These are phyloP conservation scores for Aselliscus stoliczkanus DNA, from an alignment of 2,797 vertebrate genomes.

Conservation along the genomic window DNA sequence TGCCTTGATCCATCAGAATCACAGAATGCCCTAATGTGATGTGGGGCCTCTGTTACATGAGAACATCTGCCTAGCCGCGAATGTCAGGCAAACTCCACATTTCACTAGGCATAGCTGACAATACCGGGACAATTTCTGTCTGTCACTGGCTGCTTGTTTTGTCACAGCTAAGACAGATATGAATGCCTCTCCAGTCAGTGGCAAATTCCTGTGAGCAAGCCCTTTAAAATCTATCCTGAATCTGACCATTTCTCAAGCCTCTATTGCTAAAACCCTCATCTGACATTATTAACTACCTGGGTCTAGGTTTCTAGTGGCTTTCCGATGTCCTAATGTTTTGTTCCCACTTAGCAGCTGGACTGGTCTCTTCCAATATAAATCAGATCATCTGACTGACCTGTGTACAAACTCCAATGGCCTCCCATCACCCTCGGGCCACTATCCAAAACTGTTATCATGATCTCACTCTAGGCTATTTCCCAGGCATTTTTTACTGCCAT, in stretches of 20 bases:
- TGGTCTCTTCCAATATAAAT: background rate
- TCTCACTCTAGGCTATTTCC: background rate
- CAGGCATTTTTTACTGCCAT: background rate
- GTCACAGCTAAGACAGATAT: background rate
- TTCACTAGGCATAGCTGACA: background rate
- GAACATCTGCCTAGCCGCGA: background rate
- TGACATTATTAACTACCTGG: background rate
- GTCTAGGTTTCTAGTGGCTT: background rate
- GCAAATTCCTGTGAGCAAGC: background rate
- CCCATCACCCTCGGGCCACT: background rate
- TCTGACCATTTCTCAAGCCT: background rate
- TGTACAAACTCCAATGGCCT: background rate
- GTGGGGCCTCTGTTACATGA: background rate
- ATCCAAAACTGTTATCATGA: background rate
- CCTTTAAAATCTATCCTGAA: constrained; percentile 1
- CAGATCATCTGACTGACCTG: background rate
- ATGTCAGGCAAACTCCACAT: background rate
- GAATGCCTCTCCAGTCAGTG: background rate
- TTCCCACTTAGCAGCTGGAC: background rate
- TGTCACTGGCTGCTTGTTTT: background rate
- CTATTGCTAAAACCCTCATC: background rate
- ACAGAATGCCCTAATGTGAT: background rate
- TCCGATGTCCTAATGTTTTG: background rate
- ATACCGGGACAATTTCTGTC: background rate
- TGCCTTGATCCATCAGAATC: background rate